A percentile compares a stretch with the other conserved stretches of the same genome.
Conservation (phyloP, 2,888 invertebrate species). For the Lithophane semibrunnea region DNA sequence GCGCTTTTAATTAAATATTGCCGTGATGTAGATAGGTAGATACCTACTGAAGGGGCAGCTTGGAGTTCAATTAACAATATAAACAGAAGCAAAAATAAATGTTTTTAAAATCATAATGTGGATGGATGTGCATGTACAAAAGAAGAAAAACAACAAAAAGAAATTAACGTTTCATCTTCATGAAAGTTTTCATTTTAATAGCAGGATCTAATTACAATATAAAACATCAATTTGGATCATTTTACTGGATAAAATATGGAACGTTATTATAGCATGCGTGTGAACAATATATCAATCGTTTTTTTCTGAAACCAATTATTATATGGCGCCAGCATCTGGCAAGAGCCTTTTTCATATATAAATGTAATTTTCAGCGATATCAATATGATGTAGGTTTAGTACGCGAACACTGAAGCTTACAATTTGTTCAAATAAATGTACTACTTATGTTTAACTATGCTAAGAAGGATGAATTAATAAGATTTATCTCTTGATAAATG, state of each 20-base stretch:
- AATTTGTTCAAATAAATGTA: conserved; percentile 28
- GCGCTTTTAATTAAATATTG: conserved; percentile 16
- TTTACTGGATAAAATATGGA: conserved; percentile 22
- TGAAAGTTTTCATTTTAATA: conserved; percentile 15
- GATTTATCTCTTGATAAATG: neutral
- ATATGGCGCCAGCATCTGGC: conserved; percentile 59
- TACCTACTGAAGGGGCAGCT: neutral
- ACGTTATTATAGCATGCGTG: conserved; percentile 45
- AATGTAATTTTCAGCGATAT: conserved; percentile 40
- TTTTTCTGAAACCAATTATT: conserved; percentile 62
- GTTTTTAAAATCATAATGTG: neutral
- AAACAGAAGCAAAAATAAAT: neutral
- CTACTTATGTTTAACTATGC: neutral
- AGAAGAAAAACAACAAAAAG: neutral
- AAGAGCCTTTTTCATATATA: conserved; percentile 29
- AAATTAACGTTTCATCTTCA: neutral
- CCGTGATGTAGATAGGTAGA: neutral
- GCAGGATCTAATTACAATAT: conserved; percentile 43
- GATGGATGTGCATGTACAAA: neutral
- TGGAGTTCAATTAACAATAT: conserved; percentile 26
- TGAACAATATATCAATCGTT: conserved; percentile 60
- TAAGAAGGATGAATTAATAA: neutral
- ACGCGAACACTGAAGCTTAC: conserved; percentile 36
- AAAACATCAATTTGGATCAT: conserved; percentile 43
- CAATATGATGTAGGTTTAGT: conserved; percentile 32